Evolutionary conservation across 2,113 vertebrate species (phyloP).

Genomic region (Paradoxurus hermaphroditus): DNA sequence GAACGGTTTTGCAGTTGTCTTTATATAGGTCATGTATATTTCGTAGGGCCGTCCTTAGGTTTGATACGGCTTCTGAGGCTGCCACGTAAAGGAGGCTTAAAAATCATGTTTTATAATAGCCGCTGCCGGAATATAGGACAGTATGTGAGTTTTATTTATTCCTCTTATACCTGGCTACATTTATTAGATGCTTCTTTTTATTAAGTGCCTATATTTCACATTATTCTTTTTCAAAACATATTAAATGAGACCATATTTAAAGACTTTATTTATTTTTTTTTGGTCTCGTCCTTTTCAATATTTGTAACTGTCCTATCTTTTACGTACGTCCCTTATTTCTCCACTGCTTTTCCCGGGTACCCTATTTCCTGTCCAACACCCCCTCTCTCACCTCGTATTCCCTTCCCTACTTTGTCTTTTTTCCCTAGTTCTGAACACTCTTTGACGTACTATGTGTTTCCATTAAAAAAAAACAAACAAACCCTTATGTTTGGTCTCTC

Average conservation of each 20-base stretch:
- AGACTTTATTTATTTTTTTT: background rate
- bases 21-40: constrained; percentile 4
- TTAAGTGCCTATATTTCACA: background rate
- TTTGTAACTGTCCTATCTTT: background rate
- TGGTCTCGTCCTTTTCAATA: background rate
- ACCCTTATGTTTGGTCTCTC: background rate
- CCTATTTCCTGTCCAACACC: background rate
- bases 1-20: background rate
- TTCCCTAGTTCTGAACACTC: background rate
- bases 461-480: background rate
- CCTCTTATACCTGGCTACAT: background rate
- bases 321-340: background rate
- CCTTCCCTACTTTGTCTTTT: background rate
- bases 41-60: background rate
- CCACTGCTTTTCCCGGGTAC: background rate
- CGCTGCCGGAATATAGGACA: background rate
- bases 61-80: background rate
- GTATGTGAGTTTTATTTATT: background rate
- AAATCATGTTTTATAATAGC: constrained; percentile 3
- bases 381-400: background rate
- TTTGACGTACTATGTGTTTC: background rate
- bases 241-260: background rate
- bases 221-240: background rate
- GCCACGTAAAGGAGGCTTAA: constrained; percentile 1
- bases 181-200: background rate